Conservation (phyloP, 2,888 invertebrate species). For the Eilema sororculum region DNA sequence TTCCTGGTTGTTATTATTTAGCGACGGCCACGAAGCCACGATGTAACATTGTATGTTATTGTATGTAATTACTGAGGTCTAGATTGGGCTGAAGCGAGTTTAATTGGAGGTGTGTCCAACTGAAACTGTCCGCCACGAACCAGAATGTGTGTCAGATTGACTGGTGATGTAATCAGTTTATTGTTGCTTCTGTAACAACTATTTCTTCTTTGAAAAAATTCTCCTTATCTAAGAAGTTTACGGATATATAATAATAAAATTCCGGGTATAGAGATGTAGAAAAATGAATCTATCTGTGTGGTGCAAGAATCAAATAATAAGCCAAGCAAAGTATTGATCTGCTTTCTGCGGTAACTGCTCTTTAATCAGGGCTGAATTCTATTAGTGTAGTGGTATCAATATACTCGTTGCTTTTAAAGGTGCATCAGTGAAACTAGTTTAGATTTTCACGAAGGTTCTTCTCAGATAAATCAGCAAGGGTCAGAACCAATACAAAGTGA, state of each 20-base stretch:
- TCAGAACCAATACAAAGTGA: neutral
- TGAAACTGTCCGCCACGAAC: neutral
- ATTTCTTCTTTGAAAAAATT: neutral
- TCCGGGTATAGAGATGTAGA: neutral
- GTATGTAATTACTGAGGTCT: neutral
- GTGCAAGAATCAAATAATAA: neutral
- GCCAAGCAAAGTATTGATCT: neutral
- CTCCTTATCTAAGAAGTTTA: neutral
- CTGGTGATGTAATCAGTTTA: neutral
- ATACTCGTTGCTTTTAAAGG: too few relatives aligned
- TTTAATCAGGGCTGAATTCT: neutral
- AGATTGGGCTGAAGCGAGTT: conserved; percentile 2
- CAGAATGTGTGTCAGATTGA: conserved; percentile 9
- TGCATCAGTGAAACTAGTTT: too few relatives aligned
- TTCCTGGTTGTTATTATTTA: conserved; percentile 1
- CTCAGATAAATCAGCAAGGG: neutral
- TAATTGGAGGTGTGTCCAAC: neutral
- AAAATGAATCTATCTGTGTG: neutral
- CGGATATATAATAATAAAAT: neutral
- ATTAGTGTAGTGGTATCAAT: neutral
- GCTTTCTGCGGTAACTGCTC: neutral
- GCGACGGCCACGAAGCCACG: neutral
- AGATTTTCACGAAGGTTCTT: neutral
- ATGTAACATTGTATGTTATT: conserved; percentile 6
- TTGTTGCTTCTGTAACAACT: neutral